These are phyloP conservation scores for Pediacus dermestoides DNA, from an alignment of 2,888 invertebrate species.

Conservation along the genomic window DNA sequence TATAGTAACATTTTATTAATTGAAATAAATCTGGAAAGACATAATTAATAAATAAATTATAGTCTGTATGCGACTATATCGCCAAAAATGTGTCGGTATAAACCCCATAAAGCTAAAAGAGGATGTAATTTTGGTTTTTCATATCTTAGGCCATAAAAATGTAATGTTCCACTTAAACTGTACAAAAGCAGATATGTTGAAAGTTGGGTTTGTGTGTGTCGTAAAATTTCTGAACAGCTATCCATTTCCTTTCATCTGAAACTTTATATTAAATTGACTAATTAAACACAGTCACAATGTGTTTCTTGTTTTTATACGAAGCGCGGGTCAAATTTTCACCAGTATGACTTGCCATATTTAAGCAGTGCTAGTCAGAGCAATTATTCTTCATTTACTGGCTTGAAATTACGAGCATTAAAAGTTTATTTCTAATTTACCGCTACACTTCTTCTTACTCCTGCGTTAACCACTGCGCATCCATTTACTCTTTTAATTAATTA, in stretches of 20 bases:
- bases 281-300: constrained; percentile 15
- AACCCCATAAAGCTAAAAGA: no score
- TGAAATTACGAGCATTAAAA: constrained; percentile 40
- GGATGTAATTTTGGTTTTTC: constrained; percentile 17
- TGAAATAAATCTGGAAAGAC: no score
- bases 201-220: constrained; percentile 11
- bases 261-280: constrained; percentile 18
- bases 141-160: constrained; percentile 22
- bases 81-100: no score
- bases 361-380: constrained; percentile 23
- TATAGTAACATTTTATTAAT: no score
- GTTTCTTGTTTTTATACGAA: constrained; percentile 9
- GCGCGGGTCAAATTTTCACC: constrained; percentile 10
- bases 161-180: constrained; percentile 15
- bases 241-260: not conserved
- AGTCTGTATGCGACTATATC: no score
- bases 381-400: constrained; percentile 39
- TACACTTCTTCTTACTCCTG: constrained; percentile 34
- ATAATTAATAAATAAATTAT: no score
- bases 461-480: constrained; percentile 32
- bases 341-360: constrained; percentile 6
- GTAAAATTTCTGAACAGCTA: constrained; percentile 7
- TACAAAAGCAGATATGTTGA: constrained; percentile 15
- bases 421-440: constrained; percentile 42
- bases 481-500: constrained; percentile 39